Evolutionary conservation across 1,140 invertebrate species (phyloP), one percentile per base, ranked within the genome.

Genomic region (Hestina assimilis): DNA sequence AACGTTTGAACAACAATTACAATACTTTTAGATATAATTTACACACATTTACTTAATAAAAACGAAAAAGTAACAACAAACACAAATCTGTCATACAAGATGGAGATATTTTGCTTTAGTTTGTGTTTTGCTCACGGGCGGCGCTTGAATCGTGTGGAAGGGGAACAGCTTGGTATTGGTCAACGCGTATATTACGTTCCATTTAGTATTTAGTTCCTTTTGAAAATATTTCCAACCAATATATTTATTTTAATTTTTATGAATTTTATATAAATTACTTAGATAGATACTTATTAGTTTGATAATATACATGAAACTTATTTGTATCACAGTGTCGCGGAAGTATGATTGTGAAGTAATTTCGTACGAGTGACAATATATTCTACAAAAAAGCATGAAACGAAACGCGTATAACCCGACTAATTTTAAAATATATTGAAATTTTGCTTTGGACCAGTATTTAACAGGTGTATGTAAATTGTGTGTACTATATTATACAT

Each of bases 81-180:
- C 87, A 89, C 84, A 89, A 87, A 89, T 85, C 84, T 89, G 84
- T 80, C 86, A 89, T 63, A 83, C 86, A 89, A 89, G 83, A 89
- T 89, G 87, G 87, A 89, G 87, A 87, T 89, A 87, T 85, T 85
- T 83, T 70, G 66, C 69, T 45, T 60, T 79, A 83, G 73, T 88
- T 83, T 66, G 45, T 72, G 67, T 78, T 81, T 80, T 63, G 63
- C 45, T 76, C 84, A 75, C 78, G 51, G 63, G 83, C 43, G 69
- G 86, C 84, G 78, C 78, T 75, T 60, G 33, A 29, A 50, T 69
- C 58, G 57, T 38, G 53, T 72, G 67, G 76, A 72, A 75, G 70
- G 79, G 78, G 64, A 56, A 59, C 63, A 9, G 52, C 28, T 40
- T 61, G 43, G 45, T 59, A 87, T 85, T 85, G 84, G 84, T 64